Evolutionary conservation across 2,797 vertebrate species (phyloP).

Genomic region (Sciurus carolinensis): DNA sequence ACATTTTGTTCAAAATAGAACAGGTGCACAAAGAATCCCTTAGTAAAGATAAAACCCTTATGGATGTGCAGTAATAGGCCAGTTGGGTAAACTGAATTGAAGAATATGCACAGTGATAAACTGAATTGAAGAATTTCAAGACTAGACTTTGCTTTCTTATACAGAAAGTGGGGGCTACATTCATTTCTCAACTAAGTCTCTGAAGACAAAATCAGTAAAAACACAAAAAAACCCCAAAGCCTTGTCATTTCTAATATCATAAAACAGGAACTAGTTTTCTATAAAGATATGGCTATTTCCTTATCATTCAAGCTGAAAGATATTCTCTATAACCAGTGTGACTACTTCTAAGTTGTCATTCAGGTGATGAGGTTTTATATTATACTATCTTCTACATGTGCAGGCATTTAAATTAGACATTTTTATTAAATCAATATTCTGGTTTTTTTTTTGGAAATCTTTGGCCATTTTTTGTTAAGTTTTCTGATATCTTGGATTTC

Average conservation of each 20-base stretch:
- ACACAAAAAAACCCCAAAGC: not conserved
- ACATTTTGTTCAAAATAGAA: constrained; percentile 37
- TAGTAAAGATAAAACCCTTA: not conserved
- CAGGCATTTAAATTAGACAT: constrained; percentile 45
- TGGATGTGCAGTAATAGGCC: not conserved
- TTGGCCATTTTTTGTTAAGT: not conserved
- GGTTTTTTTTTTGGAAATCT: not conserved
- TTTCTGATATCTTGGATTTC: constrained; percentile 24
- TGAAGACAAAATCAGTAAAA: not conserved
- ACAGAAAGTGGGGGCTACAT: not conserved
- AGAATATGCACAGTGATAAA: not conserved
- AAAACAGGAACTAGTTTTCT: constrained; percentile 44
- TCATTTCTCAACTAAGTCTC: not conserved
- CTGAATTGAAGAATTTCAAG: constrained; percentile 25
- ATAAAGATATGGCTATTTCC: not conserved
- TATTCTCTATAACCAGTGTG: not conserved
- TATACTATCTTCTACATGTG: constrained; percentile 43
- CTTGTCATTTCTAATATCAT: not conserved
- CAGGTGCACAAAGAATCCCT: not conserved
- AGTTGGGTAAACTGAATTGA: not conserved
- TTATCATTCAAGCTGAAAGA: not conserved
- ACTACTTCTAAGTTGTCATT: constrained; percentile 37
- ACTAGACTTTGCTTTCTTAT: constrained; percentile 2
- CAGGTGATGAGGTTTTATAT: constrained; percentile 32
- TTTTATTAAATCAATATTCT: constrained; percentile 6